Percentiles rank a stretch among this genome's conserved stretches.
Conservation (phyloP, 2,797 vertebrate genomes). For the Manis javanica region DNA sequence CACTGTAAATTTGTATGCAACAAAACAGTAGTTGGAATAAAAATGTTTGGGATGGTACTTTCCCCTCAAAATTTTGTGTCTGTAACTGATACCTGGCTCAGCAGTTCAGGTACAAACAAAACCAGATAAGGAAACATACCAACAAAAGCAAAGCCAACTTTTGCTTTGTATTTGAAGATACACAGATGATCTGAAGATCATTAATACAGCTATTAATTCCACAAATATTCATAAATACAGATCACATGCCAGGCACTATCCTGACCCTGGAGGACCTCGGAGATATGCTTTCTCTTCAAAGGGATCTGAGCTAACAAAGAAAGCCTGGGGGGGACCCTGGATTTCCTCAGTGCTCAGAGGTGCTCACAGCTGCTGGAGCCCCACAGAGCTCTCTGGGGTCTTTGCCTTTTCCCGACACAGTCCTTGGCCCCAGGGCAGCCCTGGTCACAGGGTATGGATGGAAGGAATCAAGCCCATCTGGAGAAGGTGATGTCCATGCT, state of each 20-base stretch:
- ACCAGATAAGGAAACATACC: neutral
- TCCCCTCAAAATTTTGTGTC: neutral
- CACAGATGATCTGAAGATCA: neutral
- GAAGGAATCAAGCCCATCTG: accelerated
- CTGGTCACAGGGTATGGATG: accelerated
- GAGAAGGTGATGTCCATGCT: neutral
- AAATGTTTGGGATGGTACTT: neutral
- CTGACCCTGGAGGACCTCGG: neutral
- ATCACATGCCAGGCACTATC: too few relatives aligned
- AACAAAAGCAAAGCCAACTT: neutral
- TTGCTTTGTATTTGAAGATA: neutral
- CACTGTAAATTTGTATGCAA: neutral
- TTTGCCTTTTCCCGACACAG: neutral
- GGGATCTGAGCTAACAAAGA: neutral
- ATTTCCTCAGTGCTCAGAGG: accelerated
- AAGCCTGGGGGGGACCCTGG: neutral
- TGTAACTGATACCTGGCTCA: neutral
- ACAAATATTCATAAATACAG: neutral
- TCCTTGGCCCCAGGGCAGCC: neutral
- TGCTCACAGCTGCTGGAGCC: neutral
- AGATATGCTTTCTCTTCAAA: neutral
- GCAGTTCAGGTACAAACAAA: neutral
- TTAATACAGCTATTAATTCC: neutral
- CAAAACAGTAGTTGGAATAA: neutral
- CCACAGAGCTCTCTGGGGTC: accelerated